These are phyloP conservation scores for Uloborus plumipes DNA, from an alignment of 2,888 invertebrate species.

Conservation along the genomic window DNA sequence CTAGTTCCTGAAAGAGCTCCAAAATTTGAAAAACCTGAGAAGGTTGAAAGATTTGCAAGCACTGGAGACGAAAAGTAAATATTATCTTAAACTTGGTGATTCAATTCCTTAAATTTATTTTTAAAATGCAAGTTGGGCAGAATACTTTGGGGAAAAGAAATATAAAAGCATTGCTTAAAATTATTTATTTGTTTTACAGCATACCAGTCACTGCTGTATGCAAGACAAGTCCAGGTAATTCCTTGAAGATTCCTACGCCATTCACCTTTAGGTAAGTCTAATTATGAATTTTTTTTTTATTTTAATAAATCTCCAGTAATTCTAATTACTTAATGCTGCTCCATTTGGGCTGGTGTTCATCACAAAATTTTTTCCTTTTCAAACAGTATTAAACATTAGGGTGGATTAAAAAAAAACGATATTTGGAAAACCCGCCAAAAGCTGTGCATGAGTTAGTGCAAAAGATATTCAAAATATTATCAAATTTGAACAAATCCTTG, in stretches of 20 bases:
- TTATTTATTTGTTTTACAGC: conserved; percentile 13
- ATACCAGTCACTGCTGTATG: conserved; percentile 23
- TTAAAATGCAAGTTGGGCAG: not conserved
- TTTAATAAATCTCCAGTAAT: not conserved
- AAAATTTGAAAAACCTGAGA: conserved; percentile 48
- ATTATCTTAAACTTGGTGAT: not conserved
- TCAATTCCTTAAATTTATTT: no score
- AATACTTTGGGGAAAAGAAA: not conserved
- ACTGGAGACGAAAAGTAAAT: conserved; percentile 64
- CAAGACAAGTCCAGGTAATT: conserved; percentile 60
- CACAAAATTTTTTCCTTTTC: no score
- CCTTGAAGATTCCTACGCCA: conserved; percentile 52
- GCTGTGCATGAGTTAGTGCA: no score
- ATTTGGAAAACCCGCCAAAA: no score
- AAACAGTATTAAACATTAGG: no score
- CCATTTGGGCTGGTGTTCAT: not conserved
- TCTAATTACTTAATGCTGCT: not conserved
- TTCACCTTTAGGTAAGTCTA: conserved; percentile 56
- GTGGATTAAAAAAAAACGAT: no score
- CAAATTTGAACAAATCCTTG: no score
- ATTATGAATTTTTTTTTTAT: conserved; percentile 9
- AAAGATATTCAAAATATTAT: no score
- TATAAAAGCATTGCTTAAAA: not conserved
- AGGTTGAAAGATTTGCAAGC: conserved; percentile 62
- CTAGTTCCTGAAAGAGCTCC: conserved; percentile 65